Base-by-base conservation (phyloP, 2,888 invertebrate species). In the Zelleria hepariella region DNA sequence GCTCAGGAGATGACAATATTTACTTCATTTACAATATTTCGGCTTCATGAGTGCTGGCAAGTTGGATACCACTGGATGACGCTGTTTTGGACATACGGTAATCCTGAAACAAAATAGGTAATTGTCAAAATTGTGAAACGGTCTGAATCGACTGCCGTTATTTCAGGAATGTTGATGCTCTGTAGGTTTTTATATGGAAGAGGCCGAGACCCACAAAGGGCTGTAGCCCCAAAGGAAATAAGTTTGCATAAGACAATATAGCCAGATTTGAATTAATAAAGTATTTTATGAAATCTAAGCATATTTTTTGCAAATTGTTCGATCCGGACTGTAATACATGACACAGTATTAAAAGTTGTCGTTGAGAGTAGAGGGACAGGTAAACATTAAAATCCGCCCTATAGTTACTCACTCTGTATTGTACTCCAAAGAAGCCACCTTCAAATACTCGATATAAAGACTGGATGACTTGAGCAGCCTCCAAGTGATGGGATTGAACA, bases 401-500 rank as follows among this genome's bases (percentile, higher is more conserved):
- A n/a, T n/a, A n/a, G n/a, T n/a, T n/a, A 79, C 88, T 86, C 81
- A 93, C 94, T 91, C 92, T 68, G 91, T 89, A 65, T 91, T 89
- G 59, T 91, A 91, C 78, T 95, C 95, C 67, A 96, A 85, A 10
- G 93, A 93, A 53, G 94, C 93, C 47, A 96, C 84, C 55, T 91
- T 91, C 49, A 96, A 80, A 63, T 92, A 92, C 60, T 93, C 93
- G 56, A 96, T 82, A 73, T 93, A 94, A 59, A 95, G 92, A 63
- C 92, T 91, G 0, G 96, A 94, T 5, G 92, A 92, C 60, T 93
- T 91, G 7, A 95, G 79, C 47, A 95, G 79, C 60, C 96, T 89
- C 96, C 96, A 96, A 0, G 96, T 95, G 64, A 96, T 90, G 0
- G 96, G 95, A 79, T 96, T 96, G 67, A 95, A 91, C 23, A 94